Evolutionary conservation across 2,888 invertebrate genomes (phyloP).

Genomic region (Hedychridium roseum): DNA sequence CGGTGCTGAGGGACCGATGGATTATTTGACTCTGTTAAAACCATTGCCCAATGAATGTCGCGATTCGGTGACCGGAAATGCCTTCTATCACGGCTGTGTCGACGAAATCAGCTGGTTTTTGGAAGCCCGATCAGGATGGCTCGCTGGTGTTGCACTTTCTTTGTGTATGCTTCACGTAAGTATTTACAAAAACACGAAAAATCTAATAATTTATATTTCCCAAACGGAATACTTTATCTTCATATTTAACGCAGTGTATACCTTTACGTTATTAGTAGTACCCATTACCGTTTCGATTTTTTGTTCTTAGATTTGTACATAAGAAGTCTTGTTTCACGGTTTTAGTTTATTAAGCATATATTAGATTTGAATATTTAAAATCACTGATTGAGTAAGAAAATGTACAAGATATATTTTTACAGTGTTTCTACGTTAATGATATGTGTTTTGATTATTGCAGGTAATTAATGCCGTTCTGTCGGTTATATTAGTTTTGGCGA

Average conservation of each 20-base stretch:
- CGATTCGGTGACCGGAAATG: constrained; percentile 88
- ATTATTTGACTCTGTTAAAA: constrained; percentile 79
- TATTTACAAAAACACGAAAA: constrained; percentile 26
- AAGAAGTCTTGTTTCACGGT: no score
- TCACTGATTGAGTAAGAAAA: no score
- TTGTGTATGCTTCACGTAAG: constrained; percentile 82
- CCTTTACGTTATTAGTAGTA: no score
- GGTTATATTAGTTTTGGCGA: constrained; percentile 75
- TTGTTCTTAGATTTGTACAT: no score
- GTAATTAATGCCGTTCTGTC: constrained; percentile 77
- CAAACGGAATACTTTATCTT: no score
- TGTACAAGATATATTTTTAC: no score
- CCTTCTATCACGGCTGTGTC: constrained; percentile 87
- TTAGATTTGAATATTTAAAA: no score
- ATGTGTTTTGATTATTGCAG: constrained; percentile 59
- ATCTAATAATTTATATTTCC: no score
- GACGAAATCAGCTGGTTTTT: constrained; percentile 89
- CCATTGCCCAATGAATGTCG: constrained; percentile 85
- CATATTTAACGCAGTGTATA: no score
- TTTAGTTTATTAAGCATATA: no score
- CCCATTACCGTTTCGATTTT: no score
- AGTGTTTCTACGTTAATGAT: no score
- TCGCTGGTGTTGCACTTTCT: constrained; percentile 80
- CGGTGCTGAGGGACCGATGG: constrained; percentile 86
- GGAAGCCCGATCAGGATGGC: constrained; percentile 83